Evolutionary conservation across 2,888 invertebrate genomes (phyloP).

Genomic region (Mactromeris polynyma): DNA sequence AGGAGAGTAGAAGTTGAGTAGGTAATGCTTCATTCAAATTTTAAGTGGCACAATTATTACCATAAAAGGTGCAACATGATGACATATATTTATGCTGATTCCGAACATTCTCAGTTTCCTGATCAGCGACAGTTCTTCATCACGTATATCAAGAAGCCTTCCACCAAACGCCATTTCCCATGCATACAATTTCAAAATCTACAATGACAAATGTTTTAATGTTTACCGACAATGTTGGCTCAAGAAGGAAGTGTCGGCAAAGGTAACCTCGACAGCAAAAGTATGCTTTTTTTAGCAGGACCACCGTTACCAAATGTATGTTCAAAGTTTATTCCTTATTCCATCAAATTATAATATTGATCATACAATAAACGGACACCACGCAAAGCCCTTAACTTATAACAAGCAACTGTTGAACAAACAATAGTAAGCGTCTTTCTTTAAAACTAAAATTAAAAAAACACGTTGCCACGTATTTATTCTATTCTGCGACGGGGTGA

Average conservation of each 20-base stretch:
- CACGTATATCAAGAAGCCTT: constrained; percentile 94
- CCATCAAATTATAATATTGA: not conserved
- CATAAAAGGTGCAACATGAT: constrained; percentile 91
- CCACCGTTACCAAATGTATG: not conserved
- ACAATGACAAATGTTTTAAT: not conserved
- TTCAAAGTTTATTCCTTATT: not conserved
- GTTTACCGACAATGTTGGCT: not conserved
- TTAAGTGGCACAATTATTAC: constrained; percentile 88
- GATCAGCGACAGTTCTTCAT: constrained; percentile 75
- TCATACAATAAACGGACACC: no score
- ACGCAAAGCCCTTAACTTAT: no score
- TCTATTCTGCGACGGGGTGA: no score
- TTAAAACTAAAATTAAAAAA: no score
- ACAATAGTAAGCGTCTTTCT: no score
- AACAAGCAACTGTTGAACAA: no score
- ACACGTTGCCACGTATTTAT: no score
- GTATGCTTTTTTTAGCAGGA: not conserved
- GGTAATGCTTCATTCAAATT: no score
- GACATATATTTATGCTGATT: constrained; percentile 3
- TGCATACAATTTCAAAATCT: constrained; percentile 94
- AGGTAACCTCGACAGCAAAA: not conserved
- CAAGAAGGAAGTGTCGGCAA: not conserved
- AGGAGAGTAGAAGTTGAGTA: no score
- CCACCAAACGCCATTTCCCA: constrained; percentile 97
- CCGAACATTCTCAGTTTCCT: not conserved